Conservation (phyloP, 2,888 invertebrate species). For the Notodonta ziczac region DNA sequence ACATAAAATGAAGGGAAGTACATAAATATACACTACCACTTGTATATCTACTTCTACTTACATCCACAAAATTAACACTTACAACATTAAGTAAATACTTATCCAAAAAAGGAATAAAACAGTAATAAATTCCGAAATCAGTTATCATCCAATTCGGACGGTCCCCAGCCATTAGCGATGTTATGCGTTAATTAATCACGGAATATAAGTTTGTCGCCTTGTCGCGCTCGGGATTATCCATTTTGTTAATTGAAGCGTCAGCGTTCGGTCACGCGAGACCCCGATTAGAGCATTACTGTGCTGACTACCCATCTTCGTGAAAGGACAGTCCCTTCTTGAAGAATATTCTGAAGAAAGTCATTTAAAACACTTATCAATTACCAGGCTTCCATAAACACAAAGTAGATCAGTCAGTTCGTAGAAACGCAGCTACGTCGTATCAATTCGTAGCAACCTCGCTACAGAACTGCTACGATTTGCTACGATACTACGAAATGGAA, state of each 20-base stretch:
- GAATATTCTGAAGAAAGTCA: constrained; percentile 13
- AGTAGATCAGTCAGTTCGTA: background rate
- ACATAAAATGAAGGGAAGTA: too few relatives aligned
- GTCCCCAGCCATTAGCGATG: constrained; percentile 17
- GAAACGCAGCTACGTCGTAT: too few relatives aligned
- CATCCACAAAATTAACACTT: background rate
- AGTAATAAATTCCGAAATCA: constrained; percentile 20
- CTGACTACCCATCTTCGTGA: constrained; percentile 21
- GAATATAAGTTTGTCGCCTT: constrained; percentile 61
- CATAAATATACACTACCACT: too few relatives aligned
- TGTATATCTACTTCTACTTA: too few relatives aligned
- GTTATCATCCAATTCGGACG: constrained; percentile 32
- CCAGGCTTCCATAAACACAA: background rate
- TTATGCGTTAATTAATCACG: constrained; percentile 45
- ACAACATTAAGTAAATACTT: background rate
- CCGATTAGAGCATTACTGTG: constrained; percentile 54
- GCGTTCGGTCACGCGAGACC: constrained; percentile 62
- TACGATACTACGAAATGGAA: background rate
- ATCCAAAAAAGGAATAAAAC: constrained; percentile 3
- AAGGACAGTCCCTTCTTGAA: constrained; percentile 28
- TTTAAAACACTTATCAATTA: background rate
- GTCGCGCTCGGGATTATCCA: constrained; percentile 63
- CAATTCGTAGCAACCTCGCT: background rate
- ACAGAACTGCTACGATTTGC: background rate
- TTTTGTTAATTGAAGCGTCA: constrained; percentile 74